These are phyloP conservation scores for Schlechtendalia chinensis DNA, from an alignment of 1,140 invertebrate species.

Conservation along the genomic window DNA sequence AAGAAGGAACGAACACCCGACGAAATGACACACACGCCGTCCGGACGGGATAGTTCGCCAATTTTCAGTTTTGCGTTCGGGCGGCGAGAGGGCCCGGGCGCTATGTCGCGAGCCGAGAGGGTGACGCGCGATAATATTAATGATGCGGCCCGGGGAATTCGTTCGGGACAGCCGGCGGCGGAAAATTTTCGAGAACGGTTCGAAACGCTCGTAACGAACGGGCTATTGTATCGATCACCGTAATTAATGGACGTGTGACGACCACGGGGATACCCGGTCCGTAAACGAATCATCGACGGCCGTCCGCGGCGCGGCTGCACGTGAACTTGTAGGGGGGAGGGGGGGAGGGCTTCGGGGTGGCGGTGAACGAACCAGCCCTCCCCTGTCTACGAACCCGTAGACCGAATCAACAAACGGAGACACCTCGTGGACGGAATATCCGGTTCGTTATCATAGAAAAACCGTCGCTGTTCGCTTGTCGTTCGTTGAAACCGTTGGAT, in stretches of 20 bases:
- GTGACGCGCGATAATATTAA: constrained; percentile 36
- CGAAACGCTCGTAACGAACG: constrained; percentile 31
- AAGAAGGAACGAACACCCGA: not conserved
- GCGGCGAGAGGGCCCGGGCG: too few species aligned
- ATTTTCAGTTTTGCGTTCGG: constrained; percentile 43
- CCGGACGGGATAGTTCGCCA: constrained; percentile 39
- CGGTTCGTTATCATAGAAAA: too few species aligned
- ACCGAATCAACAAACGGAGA: too few species aligned
- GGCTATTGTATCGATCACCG: constrained; percentile 37
- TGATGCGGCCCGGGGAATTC: constrained; percentile 43
- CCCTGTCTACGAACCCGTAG: too few species aligned
- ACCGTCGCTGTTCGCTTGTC: too few species aligned
- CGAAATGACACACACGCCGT: constrained; percentile 35
- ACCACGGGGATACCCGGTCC: constrained; percentile 2
- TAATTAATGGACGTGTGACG: constrained; percentile 42
- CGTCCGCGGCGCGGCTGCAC: too few species aligned
- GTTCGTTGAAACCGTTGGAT: too few species aligned
- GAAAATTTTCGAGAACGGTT: constrained; percentile 45
- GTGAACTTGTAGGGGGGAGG: too few species aligned
- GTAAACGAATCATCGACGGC: constrained; percentile 4
- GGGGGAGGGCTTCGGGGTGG: too few species aligned
- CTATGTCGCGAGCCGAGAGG: too few species aligned
- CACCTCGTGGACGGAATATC: too few species aligned
- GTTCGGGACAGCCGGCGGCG: constrained; percentile 20
- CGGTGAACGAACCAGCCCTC: too few species aligned